Percentiles rank a stretch among this genome's conserved stretches.
phyloP scores from a whole-genome alignment of 1,140 invertebrate species.

The Pristionchus pacificus region DNA sequence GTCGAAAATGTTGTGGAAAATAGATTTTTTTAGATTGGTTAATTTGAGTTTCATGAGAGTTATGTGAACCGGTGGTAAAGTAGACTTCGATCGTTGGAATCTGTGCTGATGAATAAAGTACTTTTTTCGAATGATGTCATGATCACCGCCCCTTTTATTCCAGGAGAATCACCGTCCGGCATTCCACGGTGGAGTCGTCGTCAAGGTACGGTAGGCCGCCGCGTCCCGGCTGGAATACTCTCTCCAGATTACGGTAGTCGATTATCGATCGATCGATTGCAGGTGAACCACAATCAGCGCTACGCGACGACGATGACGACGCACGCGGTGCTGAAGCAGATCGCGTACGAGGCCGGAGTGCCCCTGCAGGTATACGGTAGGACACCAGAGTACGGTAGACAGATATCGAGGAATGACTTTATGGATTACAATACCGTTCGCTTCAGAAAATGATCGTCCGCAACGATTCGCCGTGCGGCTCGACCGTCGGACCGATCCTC shows the following conservation, averaged over 20 bases:
- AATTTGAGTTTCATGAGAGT: too few relatives aligned
- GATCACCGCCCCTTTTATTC: not conserved
- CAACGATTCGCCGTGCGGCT: conserved; percentile 61
- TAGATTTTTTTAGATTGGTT: too few relatives aligned
- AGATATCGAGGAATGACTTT: not conserved
- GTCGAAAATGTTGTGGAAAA: too few relatives aligned
- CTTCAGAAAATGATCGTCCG: conserved; percentile 61
- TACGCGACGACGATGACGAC: conserved; percentile 62
- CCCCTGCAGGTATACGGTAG: conserved; percentile 49
- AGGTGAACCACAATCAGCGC: conserved; percentile 60
- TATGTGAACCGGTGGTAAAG: too few relatives aligned
- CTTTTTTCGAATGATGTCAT: too few relatives aligned
- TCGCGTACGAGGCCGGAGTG: conserved; percentile 56
- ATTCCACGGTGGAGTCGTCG: conserved; percentile 58
- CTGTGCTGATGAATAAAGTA: too few relatives aligned
- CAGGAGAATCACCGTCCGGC: conserved; percentile 55
- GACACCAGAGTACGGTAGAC: conserved; percentile 3
- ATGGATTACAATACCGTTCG: too few relatives aligned
- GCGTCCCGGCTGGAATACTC: not conserved
- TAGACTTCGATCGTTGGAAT: too few relatives aligned
- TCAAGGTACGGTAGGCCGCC: conserved; percentile 48
- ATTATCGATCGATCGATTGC: not conserved
- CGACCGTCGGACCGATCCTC: conserved; percentile 63
- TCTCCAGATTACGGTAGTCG: not conserved
- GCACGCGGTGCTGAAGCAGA: conserved; percentile 58